Evolutionary conservation across 2,113 vertebrate genomes (phyloP).

Genomic region (Quiscalus mexicanus): DNA sequence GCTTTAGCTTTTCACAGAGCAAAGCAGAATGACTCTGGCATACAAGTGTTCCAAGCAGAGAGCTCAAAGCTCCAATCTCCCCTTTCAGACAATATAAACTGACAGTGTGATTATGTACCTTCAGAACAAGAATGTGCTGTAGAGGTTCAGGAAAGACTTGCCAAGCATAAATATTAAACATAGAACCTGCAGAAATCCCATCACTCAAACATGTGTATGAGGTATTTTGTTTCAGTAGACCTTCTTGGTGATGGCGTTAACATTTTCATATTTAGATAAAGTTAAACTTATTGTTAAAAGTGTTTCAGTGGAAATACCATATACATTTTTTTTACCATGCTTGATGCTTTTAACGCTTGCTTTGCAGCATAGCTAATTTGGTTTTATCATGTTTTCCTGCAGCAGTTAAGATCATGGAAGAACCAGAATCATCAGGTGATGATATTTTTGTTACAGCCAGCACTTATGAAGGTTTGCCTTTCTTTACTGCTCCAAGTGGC

Average conservation of each 20-base stretch:
- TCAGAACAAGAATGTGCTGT: neutral
- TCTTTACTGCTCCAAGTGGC: neutral
- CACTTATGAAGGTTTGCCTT: neutral
- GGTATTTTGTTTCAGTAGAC: neutral
- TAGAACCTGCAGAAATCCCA: neutral
- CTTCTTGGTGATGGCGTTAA: neutral
- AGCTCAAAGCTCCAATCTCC: neutral
- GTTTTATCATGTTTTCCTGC: conserved; percentile 15
- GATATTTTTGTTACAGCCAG: neutral
- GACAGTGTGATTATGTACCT: neutral
- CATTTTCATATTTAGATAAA: neutral
- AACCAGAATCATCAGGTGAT: conserved; percentile 56
- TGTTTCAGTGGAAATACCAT: neutral
- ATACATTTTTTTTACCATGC: rapidly evolving
- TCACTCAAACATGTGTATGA: neutral
- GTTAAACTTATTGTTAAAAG: neutral
- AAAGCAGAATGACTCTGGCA: neutral
- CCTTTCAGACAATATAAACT: neutral
- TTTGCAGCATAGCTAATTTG: neutral
- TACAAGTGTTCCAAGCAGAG: neutral
- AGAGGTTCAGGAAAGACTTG: neutral
- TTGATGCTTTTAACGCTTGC: neutral
- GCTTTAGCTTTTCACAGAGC: neutral
- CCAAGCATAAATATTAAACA: neutral
- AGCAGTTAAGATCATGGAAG: conserved; percentile 52